A percentile compares a stretch with the other conserved stretches of the same genome.
Conservation (phyloP, 2,113 vertebrate species). For the Riparia riparia region DNA sequence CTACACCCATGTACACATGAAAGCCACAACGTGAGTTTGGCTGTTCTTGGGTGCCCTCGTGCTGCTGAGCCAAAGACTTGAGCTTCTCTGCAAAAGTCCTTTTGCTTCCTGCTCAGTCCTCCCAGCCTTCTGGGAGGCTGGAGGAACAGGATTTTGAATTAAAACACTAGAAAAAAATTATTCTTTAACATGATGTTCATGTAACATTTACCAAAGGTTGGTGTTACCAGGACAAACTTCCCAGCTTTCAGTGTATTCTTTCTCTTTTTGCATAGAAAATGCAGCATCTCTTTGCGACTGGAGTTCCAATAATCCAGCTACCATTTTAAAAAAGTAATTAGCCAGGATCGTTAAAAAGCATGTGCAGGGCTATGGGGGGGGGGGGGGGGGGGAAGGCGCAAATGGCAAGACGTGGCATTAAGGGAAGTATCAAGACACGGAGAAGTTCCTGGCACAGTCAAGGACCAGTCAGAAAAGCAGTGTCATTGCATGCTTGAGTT, state of each 20-base stretch:
- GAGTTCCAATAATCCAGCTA: not conserved
- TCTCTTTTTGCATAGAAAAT: not conserved
- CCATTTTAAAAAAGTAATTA: not conserved
- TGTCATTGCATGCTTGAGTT: not conserved
- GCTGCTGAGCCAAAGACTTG: not conserved
- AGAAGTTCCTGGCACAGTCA: not conserved
- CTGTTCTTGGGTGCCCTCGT: not conserved
- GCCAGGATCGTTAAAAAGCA: not conserved
- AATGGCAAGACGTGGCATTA: not conserved
- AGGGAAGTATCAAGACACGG: not conserved
- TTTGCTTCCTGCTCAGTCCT: not conserved
- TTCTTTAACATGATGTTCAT: not conserved
- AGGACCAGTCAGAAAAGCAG: not conserved
- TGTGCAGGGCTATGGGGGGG: too few relatives aligned
- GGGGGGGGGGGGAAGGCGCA: too few relatives aligned
- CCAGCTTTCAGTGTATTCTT: not conserved
- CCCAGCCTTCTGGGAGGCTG: not conserved
- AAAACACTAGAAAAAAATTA: not conserved
- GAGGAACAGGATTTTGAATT: not conserved
- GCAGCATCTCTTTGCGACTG: not conserved
- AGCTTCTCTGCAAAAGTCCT: not conserved
- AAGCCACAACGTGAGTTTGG: not conserved
- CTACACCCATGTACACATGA: not conserved
- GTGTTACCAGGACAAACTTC: not conserved
- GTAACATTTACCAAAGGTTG: not conserved